Evolutionary conservation across 1,140 invertebrate species (phyloP).

Genomic region (Thaumetopoea pityocampa): DNA sequence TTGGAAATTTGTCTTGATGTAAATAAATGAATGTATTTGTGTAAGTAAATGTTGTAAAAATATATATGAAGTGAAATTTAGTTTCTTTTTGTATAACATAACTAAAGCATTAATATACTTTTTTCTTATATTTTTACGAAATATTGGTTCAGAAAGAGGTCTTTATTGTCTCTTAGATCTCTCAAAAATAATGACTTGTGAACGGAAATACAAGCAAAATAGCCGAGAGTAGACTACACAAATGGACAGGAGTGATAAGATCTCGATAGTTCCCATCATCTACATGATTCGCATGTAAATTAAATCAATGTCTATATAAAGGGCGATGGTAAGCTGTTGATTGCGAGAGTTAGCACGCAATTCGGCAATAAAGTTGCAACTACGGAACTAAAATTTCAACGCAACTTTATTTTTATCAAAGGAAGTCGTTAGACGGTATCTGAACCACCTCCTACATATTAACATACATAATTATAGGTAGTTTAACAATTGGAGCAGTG

Average conservation of each 20-base stretch:
- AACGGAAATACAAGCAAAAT: too few relatives aligned
- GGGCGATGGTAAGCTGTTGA: slow-evolving; percentile 54
- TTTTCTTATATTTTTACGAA: too few relatives aligned
- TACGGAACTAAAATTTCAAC: slow-evolving; percentile 73
- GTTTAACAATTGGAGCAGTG: slow-evolving; percentile 63
- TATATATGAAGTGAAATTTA: too few relatives aligned
- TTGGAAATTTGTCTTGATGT: too few relatives aligned
- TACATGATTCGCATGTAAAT: slow-evolving; percentile 57
- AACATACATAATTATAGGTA: slow-evolving; percentile 74
- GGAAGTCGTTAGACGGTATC: slow-evolving; percentile 73
- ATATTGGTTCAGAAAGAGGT: too few relatives aligned
- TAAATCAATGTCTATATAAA: slow-evolving; percentile 73
- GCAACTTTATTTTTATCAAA: slow-evolving; percentile 73
- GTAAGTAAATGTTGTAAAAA: too few relatives aligned
- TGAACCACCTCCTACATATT: slow-evolving; percentile 66
- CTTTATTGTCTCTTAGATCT: too few relatives aligned
- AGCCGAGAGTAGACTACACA: slow-evolving; percentile 3
- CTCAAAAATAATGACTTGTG: too few relatives aligned
- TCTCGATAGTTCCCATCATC: slow-evolving; percentile 29
- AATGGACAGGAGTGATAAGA: slow-evolving; percentile 14
- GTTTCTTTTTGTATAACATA: too few relatives aligned
- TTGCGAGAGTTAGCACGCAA: slow-evolving; percentile 58
- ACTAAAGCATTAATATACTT: too few relatives aligned
- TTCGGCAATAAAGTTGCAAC: slow-evolving; percentile 69
- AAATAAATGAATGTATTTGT: too few relatives aligned